phyloP scores from a whole-genome alignment of 2,113 vertebrate species.

The Apteryx mantelli region DNA sequence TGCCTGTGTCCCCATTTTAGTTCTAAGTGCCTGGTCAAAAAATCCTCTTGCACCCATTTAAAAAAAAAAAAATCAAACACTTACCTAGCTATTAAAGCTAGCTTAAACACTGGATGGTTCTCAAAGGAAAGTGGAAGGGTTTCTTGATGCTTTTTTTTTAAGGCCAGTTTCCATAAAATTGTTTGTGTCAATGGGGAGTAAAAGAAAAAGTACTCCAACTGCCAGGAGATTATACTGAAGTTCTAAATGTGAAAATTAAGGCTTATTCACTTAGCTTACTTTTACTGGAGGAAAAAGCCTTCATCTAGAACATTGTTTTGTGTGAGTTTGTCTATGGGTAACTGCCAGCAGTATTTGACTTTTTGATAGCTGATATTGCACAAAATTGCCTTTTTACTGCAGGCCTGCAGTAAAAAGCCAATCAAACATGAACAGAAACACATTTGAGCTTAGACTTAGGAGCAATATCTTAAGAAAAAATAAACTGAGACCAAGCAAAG shows the following conservation, averaged over 20 bases:
- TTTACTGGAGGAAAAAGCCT: background rate
- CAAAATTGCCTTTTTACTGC: background rate
- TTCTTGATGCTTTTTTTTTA: background rate
- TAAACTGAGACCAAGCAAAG: background rate
- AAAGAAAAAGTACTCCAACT: background rate
- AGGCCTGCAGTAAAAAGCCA: background rate
- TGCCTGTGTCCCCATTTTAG: background rate
- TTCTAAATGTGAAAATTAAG: background rate
- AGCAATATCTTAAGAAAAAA: fast-evolving
- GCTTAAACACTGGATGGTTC: background rate
- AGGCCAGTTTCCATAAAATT: background rate
- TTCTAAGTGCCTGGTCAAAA: background rate
- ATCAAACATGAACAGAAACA: background rate
- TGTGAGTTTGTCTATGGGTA: background rate
- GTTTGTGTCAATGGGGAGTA: background rate
- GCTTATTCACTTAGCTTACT: background rate
- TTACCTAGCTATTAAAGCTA: background rate
- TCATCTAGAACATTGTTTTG: background rate
- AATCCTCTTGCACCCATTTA: background rate
- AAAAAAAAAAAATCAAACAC: background rate
- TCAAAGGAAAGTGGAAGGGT: background rate
- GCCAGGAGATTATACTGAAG: background rate
- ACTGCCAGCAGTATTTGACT: background rate
- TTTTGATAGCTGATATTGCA: background rate
- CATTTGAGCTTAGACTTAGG: background rate